Percentiles rank a stretch among this genome's conserved stretches.
Conservation (phyloP, 1,140 invertebrate genomes). For the Calycopis cecrops region DNA sequence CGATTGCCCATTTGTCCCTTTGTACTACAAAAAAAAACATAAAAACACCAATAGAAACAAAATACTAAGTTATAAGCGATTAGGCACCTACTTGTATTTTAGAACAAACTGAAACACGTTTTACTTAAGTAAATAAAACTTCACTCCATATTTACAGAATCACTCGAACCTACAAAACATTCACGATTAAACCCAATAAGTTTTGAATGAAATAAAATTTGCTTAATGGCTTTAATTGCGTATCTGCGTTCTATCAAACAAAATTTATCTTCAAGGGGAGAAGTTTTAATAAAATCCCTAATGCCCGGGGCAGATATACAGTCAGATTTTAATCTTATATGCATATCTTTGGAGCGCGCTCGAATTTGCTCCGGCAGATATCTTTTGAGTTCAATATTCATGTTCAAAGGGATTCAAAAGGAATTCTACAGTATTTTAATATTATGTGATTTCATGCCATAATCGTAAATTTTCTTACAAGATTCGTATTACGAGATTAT, state of each 20-base stretch:
- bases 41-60: no score
- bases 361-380: slow-evolving; percentile 23
- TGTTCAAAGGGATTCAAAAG: slow-evolving; percentile 11
- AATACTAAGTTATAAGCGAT: no score
- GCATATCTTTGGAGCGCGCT: slow-evolving; percentile 20
- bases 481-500: background rate
- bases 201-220: slow-evolving; percentile 67
- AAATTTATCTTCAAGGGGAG: slow-evolving; percentile 60
- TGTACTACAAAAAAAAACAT: no score
- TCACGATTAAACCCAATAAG: slow-evolving; percentile 58
- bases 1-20: no score
- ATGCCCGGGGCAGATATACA: slow-evolving; percentile 40
- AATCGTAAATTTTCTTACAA: background rate
- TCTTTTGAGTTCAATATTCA: slow-evolving; percentile 26
- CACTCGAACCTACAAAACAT: slow-evolving; percentile 41
- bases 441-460: background rate
- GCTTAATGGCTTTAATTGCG: slow-evolving; percentile 65
- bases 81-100: no score
- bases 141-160: slow-evolving; percentile 26
- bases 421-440: slow-evolving; percentile 1
- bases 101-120: no score
- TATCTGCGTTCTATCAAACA: slow-evolving; percentile 59
- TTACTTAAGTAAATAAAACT: no score
- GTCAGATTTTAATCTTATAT: slow-evolving; percentile 29
- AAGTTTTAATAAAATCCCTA: slow-evolving; percentile 68